Evolutionary conservation across 2,113 vertebrate species (phyloP).

Genomic region (Gobiocypris rarus): DNA sequence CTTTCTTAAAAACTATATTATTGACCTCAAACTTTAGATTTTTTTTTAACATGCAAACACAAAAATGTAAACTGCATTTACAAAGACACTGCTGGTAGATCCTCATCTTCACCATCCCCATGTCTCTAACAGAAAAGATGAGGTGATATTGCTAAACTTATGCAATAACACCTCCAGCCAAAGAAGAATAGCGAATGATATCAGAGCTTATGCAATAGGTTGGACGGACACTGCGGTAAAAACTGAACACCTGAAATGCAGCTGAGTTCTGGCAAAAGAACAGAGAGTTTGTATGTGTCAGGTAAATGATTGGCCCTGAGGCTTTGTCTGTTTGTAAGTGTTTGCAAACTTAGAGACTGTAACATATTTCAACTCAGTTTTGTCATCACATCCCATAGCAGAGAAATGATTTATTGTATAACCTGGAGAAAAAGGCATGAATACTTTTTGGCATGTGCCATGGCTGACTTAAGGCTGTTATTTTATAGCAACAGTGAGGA

Average conservation of each 20-base stretch:
- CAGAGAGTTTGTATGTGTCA: not conserved
- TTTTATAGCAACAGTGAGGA: not conserved
- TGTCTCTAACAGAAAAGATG: not conserved
- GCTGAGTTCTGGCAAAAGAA: constrained; percentile 22
- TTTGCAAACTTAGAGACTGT: not conserved
- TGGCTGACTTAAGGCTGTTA: constrained; percentile 6
- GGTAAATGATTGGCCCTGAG: constrained; percentile 24
- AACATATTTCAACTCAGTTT: constrained; percentile 16
- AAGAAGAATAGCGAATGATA: not conserved
- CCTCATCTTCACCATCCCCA: not conserved
- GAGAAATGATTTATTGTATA: constrained; percentile 21
- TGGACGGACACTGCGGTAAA: not conserved
- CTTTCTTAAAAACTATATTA: too few relatives aligned
- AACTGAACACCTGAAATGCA: constrained; percentile 31
- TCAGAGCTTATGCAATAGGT: constrained; percentile 41
- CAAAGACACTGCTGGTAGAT: too few relatives aligned
- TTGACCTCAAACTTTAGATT: too few relatives aligned
- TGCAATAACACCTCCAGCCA: constrained; percentile 2
- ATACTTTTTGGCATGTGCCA: constrained; percentile 7
- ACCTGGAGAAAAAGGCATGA: not conserved
- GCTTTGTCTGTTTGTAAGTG: constrained; percentile 5
- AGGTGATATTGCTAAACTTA: not conserved
- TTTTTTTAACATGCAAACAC: too few relatives aligned
- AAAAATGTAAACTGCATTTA: too few relatives aligned
- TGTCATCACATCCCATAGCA: not conserved